Evolutionary conservation across 2,888 invertebrate species (phyloP).

Genomic region (Ischnura elegans): DNA sequence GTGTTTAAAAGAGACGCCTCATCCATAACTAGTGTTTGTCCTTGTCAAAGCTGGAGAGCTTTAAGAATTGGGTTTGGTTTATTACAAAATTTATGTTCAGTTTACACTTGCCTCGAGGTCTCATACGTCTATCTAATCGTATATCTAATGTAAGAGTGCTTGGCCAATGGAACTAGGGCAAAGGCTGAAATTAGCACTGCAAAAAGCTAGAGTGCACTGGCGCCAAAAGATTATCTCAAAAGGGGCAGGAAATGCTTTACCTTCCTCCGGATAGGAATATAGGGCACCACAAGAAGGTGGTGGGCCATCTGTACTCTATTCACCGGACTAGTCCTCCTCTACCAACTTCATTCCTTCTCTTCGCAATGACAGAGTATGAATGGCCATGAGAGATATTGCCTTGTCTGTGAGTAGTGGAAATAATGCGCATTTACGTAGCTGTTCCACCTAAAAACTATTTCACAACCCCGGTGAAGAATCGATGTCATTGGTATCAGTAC

Average conservation of each 20-base stretch:
- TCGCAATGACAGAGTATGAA: no score
- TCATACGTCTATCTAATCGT: background rate
- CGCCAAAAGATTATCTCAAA: background rate
- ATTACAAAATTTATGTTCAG: no score
- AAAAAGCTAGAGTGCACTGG: background rate
- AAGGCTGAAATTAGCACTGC: background rate
- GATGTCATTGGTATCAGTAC: no score
- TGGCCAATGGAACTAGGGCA: background rate
- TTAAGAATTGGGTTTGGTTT: background rate
- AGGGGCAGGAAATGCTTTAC: background rate
- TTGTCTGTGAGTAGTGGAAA: no score
- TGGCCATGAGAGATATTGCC: no score
- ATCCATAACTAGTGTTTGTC: background rate
- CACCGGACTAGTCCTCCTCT: no score
- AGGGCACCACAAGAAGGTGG: background rate
- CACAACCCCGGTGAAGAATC: no score
- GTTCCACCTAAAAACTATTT: no score
- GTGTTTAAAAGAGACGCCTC: background rate
- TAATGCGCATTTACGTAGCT: no score
- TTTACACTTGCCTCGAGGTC: background rate
- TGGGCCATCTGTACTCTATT: no score
- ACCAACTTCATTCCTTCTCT: background rate
- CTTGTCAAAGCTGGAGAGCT: background rate
- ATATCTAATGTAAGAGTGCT: background rate
- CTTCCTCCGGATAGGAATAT: background rate